A percentile compares a stretch with the other conserved stretches of the same genome.
These are phyloP conservation scores for Drosophila lacertosa DNA, from an alignment of 1,140 invertebrate genomes.

Conservation along the genomic window DNA sequence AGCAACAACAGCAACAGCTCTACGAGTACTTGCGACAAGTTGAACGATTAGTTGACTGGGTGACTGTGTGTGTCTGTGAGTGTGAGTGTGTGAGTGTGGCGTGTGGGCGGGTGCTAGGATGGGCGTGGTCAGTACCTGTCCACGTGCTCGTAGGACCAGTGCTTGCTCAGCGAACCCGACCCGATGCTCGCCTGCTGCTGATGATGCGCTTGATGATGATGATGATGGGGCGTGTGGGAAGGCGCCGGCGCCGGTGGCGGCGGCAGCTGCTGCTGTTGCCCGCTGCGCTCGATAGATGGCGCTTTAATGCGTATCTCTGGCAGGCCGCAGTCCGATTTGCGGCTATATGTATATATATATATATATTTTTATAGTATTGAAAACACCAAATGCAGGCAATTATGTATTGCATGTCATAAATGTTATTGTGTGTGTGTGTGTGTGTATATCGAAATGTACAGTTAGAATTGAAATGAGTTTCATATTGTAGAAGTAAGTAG, in stretches of 20 bases:
- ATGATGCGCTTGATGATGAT: conserved; percentile 52
- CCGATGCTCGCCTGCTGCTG: conserved; percentile 84
- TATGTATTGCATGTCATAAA: conserved; percentile 20
- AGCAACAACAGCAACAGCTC: conserved; percentile 41
- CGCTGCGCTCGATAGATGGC: conserved; percentile 90
- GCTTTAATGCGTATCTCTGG: conserved; percentile 91
- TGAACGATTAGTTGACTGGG: not conserved
- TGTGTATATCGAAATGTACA: conserved; percentile 41
- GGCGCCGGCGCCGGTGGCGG: conserved; percentile 26
- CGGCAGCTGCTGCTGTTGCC: conserved; percentile 77
- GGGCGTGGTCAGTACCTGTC: conserved; percentile 75
- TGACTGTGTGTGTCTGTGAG: not conserved
- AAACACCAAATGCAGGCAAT: conserved; percentile 7
- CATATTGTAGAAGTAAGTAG: conserved; percentile 14
- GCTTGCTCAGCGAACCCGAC: conserved; percentile 76
- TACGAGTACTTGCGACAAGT: conserved; percentile 34
- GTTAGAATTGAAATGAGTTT: conserved; percentile 29
- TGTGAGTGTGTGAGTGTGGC: conserved; percentile 3
- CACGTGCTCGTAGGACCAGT: conserved; percentile 83
- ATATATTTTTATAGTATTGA: no score
- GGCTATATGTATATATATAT: no score
- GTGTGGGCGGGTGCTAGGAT: conserved; percentile 3
- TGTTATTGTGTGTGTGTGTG: conserved; percentile 32
- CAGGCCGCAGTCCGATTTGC: conserved; percentile 88
- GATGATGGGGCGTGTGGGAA: conserved; percentile 50